Evolutionary conservation across 37 sponge, comb jelly and placozoan species (phyloP).

Genomic region (Haliclona indistincta): DNA sequence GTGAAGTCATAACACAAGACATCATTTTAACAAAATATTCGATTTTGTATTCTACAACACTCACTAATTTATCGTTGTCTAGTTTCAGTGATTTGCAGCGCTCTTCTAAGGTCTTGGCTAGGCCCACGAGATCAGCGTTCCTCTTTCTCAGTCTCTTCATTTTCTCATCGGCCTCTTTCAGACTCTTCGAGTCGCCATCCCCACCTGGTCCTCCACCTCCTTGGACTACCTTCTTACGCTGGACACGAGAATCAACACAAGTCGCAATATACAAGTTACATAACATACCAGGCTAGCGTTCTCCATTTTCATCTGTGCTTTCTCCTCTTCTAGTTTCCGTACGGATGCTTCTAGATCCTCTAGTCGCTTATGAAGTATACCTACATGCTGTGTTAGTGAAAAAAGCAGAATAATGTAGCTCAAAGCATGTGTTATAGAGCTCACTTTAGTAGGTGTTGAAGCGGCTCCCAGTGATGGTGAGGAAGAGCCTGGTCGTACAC

Average conservation of each 20-base stretch:
- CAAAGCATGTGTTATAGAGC: too few relatives aligned
- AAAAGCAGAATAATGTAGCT: not conserved
- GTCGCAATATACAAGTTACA: not conserved
- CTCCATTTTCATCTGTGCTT: conserved; percentile 51
- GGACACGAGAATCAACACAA: not conserved
- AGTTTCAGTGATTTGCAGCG: conserved; percentile 43
- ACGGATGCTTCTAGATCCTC: conserved; percentile 52
- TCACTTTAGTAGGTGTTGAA: not conserved
- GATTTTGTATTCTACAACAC: too few relatives aligned
- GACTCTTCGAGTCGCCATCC: conserved; percentile 8
- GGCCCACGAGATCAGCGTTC: conserved; percentile 65
- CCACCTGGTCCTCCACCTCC: conserved; percentile 13
- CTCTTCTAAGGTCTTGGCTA: conserved; percentile 70
- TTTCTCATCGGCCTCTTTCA: conserved; percentile 44
- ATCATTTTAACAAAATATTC: too few relatives aligned
- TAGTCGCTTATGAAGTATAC: conserved; percentile 53
- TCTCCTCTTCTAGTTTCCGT: conserved; percentile 69
- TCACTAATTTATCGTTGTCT: conserved; percentile 70
- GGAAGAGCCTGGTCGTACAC: not conserved
- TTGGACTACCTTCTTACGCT: conserved; percentile 9
- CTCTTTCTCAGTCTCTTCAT: conserved; percentile 56
- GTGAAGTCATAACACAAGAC: too few relatives aligned
- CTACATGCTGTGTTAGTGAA: conserved; percentile 7
- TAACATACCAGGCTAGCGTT: conserved; percentile 68
- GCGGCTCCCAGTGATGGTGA: not conserved